These are phyloP conservation scores for Rhea americana DNA, from an alignment of 2,113 vertebrate genomes.

Conservation along the genomic window DNA sequence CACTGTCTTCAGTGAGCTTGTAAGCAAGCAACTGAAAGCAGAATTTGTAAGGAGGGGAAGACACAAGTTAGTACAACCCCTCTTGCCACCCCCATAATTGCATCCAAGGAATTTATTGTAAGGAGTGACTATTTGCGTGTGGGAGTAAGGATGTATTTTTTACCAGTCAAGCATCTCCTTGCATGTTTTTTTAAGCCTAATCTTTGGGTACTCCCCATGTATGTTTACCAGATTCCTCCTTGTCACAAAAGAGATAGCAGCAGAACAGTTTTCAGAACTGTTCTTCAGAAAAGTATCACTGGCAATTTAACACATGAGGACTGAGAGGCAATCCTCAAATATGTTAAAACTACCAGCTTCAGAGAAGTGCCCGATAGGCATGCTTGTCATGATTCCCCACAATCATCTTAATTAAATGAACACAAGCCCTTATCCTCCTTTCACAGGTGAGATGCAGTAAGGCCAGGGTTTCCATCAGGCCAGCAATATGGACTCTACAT, in stretches of 20 bases:
- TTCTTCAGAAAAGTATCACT: background rate
- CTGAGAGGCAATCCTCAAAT: background rate
- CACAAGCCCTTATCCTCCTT: background rate
- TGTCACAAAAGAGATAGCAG: background rate
- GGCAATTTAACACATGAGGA: background rate
- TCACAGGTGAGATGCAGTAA: background rate
- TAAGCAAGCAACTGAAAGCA: background rate
- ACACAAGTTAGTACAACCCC: background rate
- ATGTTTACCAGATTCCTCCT: background rate
- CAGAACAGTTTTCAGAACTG: background rate
- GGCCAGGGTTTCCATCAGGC: background rate
- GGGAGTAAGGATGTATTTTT: slow-evolving; percentile 16
- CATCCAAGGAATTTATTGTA: slow-evolving; percentile 19
- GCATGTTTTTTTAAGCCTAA: background rate
- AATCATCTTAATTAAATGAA: background rate
- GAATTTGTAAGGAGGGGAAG: background rate
- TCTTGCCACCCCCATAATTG: background rate
- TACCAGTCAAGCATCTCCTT: background rate
- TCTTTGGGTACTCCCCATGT: background rate
- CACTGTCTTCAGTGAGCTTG: background rate
- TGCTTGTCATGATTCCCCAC: background rate
- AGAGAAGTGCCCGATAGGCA: background rate
- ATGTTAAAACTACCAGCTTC: background rate
- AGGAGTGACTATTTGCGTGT: background rate
- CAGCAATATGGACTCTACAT: background rate